Evolutionary conservation across 2,888 invertebrate species (phyloP).

Genomic region (Thyatira batis): DNA sequence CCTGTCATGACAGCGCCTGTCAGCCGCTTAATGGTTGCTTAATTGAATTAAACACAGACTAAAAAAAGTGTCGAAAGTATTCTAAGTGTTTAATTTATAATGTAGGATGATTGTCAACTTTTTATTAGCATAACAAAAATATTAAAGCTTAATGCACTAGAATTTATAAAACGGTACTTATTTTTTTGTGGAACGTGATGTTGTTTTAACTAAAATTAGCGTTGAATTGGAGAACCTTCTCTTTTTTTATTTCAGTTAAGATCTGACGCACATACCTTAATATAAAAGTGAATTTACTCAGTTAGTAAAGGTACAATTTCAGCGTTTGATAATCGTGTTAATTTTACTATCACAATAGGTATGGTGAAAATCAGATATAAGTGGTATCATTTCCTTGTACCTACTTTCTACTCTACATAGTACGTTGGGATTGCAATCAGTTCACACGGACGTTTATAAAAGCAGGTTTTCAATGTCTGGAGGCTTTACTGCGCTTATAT

Average conservation of each 20-base stretch:
- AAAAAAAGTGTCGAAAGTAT: constrained; percentile 29
- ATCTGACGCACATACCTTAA: neutral
- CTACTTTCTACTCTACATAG: neutral
- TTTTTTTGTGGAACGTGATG: neutral
- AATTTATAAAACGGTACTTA: neutral
- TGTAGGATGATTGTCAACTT: constrained; percentile 21
- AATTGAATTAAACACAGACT: constrained; percentile 65
- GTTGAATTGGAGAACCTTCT: neutral
- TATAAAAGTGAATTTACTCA: neutral
- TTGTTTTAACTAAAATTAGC: neutral
- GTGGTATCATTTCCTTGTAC: neutral
- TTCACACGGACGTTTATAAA: constrained; percentile 5
- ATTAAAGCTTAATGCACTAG: neutral
- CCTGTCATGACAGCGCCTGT: constrained; percentile 56
- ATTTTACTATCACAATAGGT: neutral
- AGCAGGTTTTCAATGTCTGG: constrained; percentile 24
- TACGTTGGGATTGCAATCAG: constrained; percentile 1
- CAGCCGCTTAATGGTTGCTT: constrained; percentile 56
- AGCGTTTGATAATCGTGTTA: too few relatives aligned
- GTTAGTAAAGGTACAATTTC: too few relatives aligned
- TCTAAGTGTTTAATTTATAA: constrained; percentile 28
- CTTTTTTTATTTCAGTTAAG: too few relatives aligned
- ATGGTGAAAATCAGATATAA: neutral
- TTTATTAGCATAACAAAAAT: constrained; percentile 7
- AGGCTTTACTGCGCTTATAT: constrained; percentile 50